Base-by-base conservation (phyloP, 2,888 invertebrate species). In the Drosophila prostipennis region DNA sequence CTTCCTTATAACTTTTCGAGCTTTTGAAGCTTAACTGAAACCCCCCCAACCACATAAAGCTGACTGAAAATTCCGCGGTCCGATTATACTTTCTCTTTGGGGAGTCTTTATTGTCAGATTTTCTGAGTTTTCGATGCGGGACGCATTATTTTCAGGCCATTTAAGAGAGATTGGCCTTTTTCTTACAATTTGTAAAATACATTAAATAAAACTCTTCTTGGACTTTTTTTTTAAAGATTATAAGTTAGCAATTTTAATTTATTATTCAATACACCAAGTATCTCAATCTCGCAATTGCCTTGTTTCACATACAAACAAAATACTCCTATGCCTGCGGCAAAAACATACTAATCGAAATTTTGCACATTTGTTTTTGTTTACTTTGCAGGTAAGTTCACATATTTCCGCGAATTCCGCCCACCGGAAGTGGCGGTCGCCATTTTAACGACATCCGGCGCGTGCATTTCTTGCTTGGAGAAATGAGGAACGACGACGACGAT, bases 371-470 rank as follows among this genome's bases (percentile, higher is more conserved):
- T 36, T 49, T 23, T 37, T 54, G 32, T 49, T 56, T 58, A 40
- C 40, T 13, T 72, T 72, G 13, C 75, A 72, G 72, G 72, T 72
- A 72, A 72, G 72, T 72, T 74, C 61, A 61, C 63, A 70, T 34
- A 71, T 56, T 52, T 45, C 34, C 65, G 49, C 65, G 64, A 63
- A 64, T 48, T 40, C 45, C 55, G 56, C 39, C 51, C 26, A 73
- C 75, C 56, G 46, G 75, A 72, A 74, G 53, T 39, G 49, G 74
- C 61, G 58, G 70, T 71, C 69, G 75, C 70, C 74, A 85, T 79
- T 82, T 77, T 79, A 74, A 86, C 76, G 76, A 80, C 69, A 72
- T 82, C 77, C 78, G 70, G 71, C 68, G 81, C 81, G 79, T 87
- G 84, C 89, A 85, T 84, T 85, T 89, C 89, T 74, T 78, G 77